Percentiles rank a stretch among this genome's conserved stretches.
Conservation (phyloP, 2,888 invertebrate species). For the Xestia rhomboidea region DNA sequence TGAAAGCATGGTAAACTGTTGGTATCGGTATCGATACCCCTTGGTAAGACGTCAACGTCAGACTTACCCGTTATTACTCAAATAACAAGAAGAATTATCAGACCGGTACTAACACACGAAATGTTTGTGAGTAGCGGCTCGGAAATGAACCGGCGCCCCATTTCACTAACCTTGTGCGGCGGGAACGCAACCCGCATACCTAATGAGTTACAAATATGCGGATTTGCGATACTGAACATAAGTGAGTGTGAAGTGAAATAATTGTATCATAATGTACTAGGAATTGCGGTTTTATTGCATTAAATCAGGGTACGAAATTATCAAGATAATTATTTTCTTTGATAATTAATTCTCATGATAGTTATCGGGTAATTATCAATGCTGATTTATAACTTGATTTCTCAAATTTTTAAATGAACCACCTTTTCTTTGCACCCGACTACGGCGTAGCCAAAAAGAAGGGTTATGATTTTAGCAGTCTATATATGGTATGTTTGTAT, state of each 20-base stretch:
- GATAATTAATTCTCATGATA: too few species aligned
- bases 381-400: too few species aligned
- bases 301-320: not conserved
- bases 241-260: conserved; percentile 20
- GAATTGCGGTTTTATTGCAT: not conserved
- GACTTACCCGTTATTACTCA: not conserved
- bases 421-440: too few species aligned
- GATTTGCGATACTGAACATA: conserved; percentile 39
- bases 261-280: conserved; percentile 16
- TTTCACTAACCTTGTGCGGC: conserved; percentile 75
- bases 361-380: too few species aligned
- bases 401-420: too few species aligned
- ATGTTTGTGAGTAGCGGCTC: conserved; percentile 31
- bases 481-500: too few species aligned
- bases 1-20: too few species aligned
- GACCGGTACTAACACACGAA: conserved; percentile 17
- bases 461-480: too few species aligned
- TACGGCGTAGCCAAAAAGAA: too few species aligned
- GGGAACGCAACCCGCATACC: conserved; percentile 68
- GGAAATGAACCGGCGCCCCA: conserved; percentile 64
- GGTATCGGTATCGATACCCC: not conserved
- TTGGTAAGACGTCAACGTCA: not conserved
- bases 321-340: not conserved
- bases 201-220: conserved; percentile 32
- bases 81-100: not conserved